Conservation (phyloP, 2,888 invertebrate genomes). For the Oscheius onirici region DNA sequence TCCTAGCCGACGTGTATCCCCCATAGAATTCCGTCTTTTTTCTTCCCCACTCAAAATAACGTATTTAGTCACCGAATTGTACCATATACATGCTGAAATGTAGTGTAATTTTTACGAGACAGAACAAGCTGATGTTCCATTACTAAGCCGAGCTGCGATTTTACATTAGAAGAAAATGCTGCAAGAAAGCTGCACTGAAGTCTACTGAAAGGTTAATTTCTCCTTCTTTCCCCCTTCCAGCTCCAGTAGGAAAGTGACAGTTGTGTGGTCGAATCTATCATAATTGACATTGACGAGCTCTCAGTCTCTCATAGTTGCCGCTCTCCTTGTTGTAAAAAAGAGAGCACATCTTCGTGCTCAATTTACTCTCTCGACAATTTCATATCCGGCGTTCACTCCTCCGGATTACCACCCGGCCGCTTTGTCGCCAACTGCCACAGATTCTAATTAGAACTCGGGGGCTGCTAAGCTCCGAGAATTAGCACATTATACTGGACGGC, state of each 20-base stretch:
- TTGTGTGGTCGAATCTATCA: background rate
- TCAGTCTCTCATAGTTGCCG: background rate
- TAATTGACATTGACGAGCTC: slow-evolving; percentile 5
- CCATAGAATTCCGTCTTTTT: too few species aligned
- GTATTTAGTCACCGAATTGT: too few species aligned
- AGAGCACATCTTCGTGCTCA: slow-evolving; percentile 1
- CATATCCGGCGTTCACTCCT: slow-evolving; percentile 13
- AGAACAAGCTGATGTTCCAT: background rate
- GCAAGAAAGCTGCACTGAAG: background rate
- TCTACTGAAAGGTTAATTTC: background rate
- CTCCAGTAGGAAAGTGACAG: background rate
- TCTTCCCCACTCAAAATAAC: too few species aligned
- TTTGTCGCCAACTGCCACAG: too few species aligned
- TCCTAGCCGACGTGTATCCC: too few species aligned
- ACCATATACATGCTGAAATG: background rate
- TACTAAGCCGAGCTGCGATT: background rate
- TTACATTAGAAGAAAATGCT: background rate
- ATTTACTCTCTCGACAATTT: background rate
- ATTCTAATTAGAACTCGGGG: too few species aligned
- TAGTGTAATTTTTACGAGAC: background rate
- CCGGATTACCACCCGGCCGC: slow-evolving; percentile 3
- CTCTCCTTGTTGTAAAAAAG: background rate
- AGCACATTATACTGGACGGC: too few species aligned
- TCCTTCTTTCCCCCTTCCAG: background rate
- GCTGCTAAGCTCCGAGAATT: too few species aligned